Evolutionary conservation across 2,888 invertebrate genomes (phyloP), one percentile per base, ranked within the genome.

Genomic region (Mythimna vitellina): DNA sequence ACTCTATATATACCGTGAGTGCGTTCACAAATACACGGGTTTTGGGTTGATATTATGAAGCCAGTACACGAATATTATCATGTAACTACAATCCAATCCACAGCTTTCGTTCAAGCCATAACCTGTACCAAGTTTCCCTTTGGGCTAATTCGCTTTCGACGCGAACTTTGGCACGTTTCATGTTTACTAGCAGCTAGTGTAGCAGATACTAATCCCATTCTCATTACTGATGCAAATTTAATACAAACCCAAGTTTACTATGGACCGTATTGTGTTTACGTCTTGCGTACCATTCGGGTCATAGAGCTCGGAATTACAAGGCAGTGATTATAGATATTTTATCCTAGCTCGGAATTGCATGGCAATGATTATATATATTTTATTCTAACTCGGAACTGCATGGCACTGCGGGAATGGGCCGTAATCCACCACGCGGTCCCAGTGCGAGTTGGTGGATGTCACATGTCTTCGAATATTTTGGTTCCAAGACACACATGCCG

Each of bases 181-280:
- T 82, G 76, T 82, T 84, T 75, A 81, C 74, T 76, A 69, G 65
- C 72, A 75, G 73, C 53, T 54, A 76, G 70, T 70, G 72, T 78
- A 69, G 73, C 71, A 75, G 69, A 81, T 76, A 80, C 79, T 84
- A 77, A 82, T 79, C 68, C 72, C 32, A 20, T 20, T 73, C 81
- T 78, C 78, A 83, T 81, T 80, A 82, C 65, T 70, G 71, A 85
- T 82, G 84, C 79, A 86, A 85, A 85, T 85, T 85, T 80, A 79
- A 82, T 82, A 76, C 78, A 54, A 76, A 69, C 71, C 70, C 57
- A 29, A 61, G 70, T 81, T 81, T 74, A 82, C 67, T 74, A 20
- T 62, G 57, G 64, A 56, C 49, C 74, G 63, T 75, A 81, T 75
- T 74, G 83, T 82, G 74, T 82, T 74, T 82, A 70, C 56, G 68